These are phyloP conservation scores for Australoheros scitulus DNA, from an alignment of 2,113 vertebrate species.

Conservation along the genomic window DNA sequence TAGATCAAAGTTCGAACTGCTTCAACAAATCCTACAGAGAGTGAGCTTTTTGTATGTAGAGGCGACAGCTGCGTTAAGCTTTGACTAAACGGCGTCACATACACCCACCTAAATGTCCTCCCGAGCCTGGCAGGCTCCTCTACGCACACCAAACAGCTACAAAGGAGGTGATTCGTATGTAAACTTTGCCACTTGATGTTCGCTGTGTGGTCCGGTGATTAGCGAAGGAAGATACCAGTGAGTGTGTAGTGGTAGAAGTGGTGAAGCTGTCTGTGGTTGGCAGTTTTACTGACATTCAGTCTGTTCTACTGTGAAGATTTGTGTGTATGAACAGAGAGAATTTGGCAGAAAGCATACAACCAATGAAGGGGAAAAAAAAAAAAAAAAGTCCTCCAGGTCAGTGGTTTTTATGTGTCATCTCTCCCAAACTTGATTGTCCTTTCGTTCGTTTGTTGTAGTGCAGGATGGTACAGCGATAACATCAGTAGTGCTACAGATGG, in stretches of 20 bases:
- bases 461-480: conserved; percentile 46
- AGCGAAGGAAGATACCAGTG: conserved; percentile 27
- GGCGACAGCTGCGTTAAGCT: conserved; percentile 5
- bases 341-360: conserved; percentile 69
- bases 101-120: background rate
- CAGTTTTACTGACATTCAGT: conserved; percentile 74
- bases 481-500: conserved; percentile 63
- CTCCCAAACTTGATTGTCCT: conserved; percentile 47
- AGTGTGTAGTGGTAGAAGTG: conserved; percentile 7
- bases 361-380: background rate
- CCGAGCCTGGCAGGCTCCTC: conserved; percentile 6
- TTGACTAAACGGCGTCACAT: background rate
- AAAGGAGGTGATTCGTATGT: conserved; percentile 57
- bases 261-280: conserved; percentile 54
- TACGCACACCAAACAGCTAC: background rate
- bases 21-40: conserved; percentile 18
- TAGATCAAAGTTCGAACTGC: background rate
- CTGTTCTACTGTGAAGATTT: conserved; percentile 25
- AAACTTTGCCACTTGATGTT: conserved; percentile 69
- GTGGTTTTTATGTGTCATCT: background rate
- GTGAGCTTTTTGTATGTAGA: background rate
- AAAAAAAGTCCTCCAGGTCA: conserved; percentile 25
- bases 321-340: conserved; percentile 22
- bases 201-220: conserved; percentile 22
- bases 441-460: conserved; percentile 35